These are phyloP conservation scores for Girardia tigrina DNA, from an alignment of 2,888 invertebrate genomes.

Conservation along the genomic window DNA sequence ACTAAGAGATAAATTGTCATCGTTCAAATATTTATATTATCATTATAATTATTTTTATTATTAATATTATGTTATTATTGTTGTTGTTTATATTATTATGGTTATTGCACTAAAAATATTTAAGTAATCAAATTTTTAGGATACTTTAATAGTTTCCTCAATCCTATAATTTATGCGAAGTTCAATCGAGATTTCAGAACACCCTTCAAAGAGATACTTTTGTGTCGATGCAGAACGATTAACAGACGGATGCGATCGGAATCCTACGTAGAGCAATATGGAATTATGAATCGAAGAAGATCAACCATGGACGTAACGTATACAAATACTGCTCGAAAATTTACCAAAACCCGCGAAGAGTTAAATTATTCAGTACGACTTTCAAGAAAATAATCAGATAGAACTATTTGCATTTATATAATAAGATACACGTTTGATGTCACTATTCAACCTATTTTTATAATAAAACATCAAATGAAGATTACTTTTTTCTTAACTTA, in stretches of 20 bases:
- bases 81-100: no score
- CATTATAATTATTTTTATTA: no score
- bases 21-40: no score
- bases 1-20: no score
- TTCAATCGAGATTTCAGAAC: constrained; percentile 83
- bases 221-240: constrained; percentile 54
- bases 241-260: constrained; percentile 46
- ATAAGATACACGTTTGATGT: no score
- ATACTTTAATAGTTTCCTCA: background rate
- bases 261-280: constrained; percentile 48
- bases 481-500: no score
- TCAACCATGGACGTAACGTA: background rate
- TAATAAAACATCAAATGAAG: no score
- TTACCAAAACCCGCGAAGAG: background rate
- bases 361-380: background rate
- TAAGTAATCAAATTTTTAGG: no score
- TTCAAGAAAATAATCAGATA: constrained; percentile 15
- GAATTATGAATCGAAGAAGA: constrained; percentile 34
- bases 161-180: constrained; percentile 60
- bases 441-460: no score
- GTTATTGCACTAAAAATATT: no score
- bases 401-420: no score
- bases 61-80: no score
- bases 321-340: background rate
- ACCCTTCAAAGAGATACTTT: constrained; percentile 79